These are phyloP conservation scores for Actinia equina DNA, from an alignment of 64 coral and sea anemone species.

Conservation along the genomic window DNA sequence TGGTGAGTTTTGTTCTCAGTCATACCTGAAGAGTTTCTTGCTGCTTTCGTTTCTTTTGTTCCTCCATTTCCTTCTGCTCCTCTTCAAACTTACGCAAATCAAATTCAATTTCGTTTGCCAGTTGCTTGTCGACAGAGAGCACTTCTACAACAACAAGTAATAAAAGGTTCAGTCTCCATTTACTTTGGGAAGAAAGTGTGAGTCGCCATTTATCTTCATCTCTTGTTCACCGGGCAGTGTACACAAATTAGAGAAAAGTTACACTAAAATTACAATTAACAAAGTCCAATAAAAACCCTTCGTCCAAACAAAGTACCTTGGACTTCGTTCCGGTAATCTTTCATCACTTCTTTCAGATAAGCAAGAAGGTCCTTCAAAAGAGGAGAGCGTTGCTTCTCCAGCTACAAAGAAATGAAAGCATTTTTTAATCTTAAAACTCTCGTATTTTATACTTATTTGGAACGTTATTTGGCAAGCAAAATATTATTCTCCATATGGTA, in stretches of 20 bases:
- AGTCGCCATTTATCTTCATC: too few species aligned
- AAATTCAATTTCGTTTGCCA: constrained; percentile 99
- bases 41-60: constrained; percentile 29
- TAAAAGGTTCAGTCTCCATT: background rate
- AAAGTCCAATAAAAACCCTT: too few species aligned
- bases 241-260: too few species aligned
- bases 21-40: background rate
- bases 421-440: too few species aligned
- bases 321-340: constrained; percentile 95
- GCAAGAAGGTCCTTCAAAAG: constrained; percentile 85
- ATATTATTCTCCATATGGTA: too few species aligned
- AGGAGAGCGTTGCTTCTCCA: constrained; percentile 92
- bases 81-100: constrained; percentile 97
- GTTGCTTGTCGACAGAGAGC: constrained; percentile 82
- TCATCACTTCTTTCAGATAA: constrained; percentile 97
- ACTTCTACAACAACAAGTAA: constrained; percentile 56
- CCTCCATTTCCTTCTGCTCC: constrained; percentile 79
- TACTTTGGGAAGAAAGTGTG: too few species aligned
- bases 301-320: constrained; percentile 41
- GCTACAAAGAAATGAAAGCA: constrained; percentile 42
- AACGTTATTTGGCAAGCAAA: too few species aligned
- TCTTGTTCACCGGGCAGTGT: too few species aligned
- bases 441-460: too few species aligned
- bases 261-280: too few species aligned
- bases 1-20: background rate